These are phyloP conservation scores for Meganola albula DNA, from an alignment of 2,888 invertebrate species.

Conservation along the genomic window DNA sequence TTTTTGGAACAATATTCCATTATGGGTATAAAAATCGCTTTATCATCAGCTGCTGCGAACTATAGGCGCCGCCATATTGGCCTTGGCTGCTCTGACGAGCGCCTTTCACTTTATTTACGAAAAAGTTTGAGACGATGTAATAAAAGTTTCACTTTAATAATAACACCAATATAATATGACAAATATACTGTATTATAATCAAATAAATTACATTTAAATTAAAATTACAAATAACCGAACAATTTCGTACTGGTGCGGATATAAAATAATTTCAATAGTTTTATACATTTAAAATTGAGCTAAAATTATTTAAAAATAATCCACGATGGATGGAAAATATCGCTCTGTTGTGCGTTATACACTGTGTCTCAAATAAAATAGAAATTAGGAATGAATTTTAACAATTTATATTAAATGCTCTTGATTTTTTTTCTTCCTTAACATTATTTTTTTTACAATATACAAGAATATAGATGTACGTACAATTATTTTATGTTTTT, in stretches of 20 bases:
- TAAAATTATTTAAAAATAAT: conserved; percentile 37
- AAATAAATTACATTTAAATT: conserved; percentile 74
- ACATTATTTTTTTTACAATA: conserved; percentile 59
- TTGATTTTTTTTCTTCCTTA: conserved; percentile 29
- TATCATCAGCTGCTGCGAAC: too few species aligned
- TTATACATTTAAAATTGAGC: conserved; percentile 36
- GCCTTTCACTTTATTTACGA: too few species aligned
- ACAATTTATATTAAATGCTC: conserved; percentile 33
- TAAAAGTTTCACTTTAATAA: too few species aligned
- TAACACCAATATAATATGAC: conserved; percentile 40
- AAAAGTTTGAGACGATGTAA: too few species aligned
- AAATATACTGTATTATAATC: conserved; percentile 74
- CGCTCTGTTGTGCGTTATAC: conserved; percentile 52
- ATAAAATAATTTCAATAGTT: conserved; percentile 43
- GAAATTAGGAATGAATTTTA: conserved; percentile 41
- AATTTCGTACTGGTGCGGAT: conserved; percentile 49
- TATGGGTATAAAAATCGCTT: too few species aligned
- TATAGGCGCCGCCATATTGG: too few species aligned
- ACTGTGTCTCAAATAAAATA: conserved; percentile 29
- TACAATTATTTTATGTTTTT: conserved; percentile 45
- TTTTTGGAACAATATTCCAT: too few species aligned
- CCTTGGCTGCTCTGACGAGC: too few species aligned
- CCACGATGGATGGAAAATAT: conserved; percentile 26
- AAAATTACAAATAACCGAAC: conserved; percentile 64
- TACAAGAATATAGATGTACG: conserved; percentile 68